Evolutionary conservation across 2,797 vertebrate species (phyloP).

Genomic region (Danio jaintianensis): DNA sequence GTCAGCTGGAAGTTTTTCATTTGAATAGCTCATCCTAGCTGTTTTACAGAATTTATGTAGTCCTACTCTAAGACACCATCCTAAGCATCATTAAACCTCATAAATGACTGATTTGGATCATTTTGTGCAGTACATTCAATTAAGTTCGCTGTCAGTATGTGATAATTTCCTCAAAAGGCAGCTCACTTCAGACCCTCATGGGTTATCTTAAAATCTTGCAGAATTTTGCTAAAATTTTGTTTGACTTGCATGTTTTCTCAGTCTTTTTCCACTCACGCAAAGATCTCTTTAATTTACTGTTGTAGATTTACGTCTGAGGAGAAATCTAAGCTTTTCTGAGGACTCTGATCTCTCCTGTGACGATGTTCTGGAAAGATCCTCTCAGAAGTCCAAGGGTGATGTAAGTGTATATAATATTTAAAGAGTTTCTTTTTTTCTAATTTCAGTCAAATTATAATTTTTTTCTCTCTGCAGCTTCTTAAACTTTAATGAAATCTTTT

Average conservation of each 20-base stretch:
- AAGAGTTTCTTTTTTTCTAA: neutral
- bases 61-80: neutral
- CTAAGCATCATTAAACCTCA: neutral
- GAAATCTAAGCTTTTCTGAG: constrained; percentile 93
- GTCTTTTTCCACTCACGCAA: constrained; percentile 13
- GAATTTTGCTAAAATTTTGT: neutral
- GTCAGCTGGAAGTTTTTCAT: constrained; percentile 64
- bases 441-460: constrained; percentile 15
- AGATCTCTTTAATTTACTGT: constrained; percentile 25
- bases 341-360: constrained; percentile 98
- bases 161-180: neutral
- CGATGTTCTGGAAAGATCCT: constrained; percentile 90
- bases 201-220: neutral
- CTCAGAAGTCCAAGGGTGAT: constrained; percentile 94
- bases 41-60: neutral
- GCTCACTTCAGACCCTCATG: neutral
- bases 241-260: neutral
- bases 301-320: constrained; percentile 86
- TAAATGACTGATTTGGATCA: neutral
- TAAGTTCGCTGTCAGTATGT: no score
- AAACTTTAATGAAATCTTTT: constrained; percentile 57
- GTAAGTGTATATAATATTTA: constrained; percentile 75
- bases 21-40: neutral
- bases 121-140: neutral
- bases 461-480: constrained; percentile 14